Base-by-base conservation (phyloP, 2,113 vertebrate genomes). In the Nesospiza acunhae region DNA sequence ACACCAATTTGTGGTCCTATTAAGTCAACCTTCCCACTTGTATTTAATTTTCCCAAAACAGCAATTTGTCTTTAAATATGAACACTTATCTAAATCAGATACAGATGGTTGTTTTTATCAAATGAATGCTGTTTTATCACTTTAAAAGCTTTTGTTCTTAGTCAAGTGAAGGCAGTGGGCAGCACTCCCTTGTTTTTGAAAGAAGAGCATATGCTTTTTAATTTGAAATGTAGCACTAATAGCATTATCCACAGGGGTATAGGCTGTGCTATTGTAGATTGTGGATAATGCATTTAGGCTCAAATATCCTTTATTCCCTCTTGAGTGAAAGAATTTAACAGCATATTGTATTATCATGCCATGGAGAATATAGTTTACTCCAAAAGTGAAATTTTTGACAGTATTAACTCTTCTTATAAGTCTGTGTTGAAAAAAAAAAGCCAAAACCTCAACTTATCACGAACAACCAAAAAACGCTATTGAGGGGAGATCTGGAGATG, bases 131-230 rank as follows among this genome's bases (percentile, higher is more conserved):
- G 93, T 96, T 98, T 98, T 97, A 97, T 96, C 97, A 96, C 96
- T 97, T 97, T 97, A 97, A 97, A 98, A 98, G 97, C 97, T 96
- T 97, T 98, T 97, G 97, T 97, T 98, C 97, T 98, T 97, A 97
- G 87, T 96, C 95, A 96, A 98, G 94, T 82, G 94, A 98, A 95
- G 95, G 96, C 97, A 98, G 97, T 97, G 95, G 92, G 93, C 96
- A 97, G 86, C 93, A 80, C 83, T 97, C 87, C 74, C 77, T 96
- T 94, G 79, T 64, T 92, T 95, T 96, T 77, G 84, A 97, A 77
- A 94, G 92, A 96, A 92, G 95, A 98, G 93, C 97, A 97, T 98
- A 97, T 97, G 97, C 97, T 98, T 98, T 97, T 98, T 97, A 97
- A 98, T 98, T 98, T 98, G 97, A 98, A 97, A 97, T 96, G 90